Evolutionary conservation across 1,140 invertebrate species (phyloP).

Genomic region (Mycetomoellerius zeteki): DNA sequence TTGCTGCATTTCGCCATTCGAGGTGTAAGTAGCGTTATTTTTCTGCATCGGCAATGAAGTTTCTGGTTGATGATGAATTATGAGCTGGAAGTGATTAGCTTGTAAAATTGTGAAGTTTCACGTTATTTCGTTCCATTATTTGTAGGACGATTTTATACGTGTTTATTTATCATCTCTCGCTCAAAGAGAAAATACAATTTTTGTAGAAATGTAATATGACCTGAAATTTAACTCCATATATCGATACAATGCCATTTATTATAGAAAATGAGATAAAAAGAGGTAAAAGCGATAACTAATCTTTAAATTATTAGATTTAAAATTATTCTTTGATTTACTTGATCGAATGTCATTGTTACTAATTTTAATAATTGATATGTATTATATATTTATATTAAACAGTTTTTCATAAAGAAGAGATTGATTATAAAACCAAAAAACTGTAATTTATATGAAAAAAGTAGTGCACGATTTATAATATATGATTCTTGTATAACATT

Average conservation of each 20-base stretch:
- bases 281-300: neutral
- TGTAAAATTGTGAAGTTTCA: conserved; percentile 14
- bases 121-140: conserved; percentile 16
- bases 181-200: conserved; percentile 7
- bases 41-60: conserved; percentile 6
- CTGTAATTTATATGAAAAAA: neutral
- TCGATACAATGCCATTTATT: neutral
- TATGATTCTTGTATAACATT: neutral
- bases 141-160: neutral
- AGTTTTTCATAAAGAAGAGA: neutral
- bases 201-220: neutral
- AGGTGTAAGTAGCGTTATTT: conserved; percentile 22
- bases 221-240: conserved; percentile 13
- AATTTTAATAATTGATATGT: neutral
- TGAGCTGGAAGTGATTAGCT: conserved; percentile 42
- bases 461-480: neutral
- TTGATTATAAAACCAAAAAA: neutral
- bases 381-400: neutral
- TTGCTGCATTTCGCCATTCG: neutral
- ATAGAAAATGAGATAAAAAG: neutral
- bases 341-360: neutral
- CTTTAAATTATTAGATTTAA: conserved; percentile 10
- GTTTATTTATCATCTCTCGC: conserved; percentile 5
- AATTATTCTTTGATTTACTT: neutral
- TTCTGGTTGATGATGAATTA: conserved; percentile 26